Conservation (phyloP, 2,888 invertebrate genomes). For the Andrena praecox region DNA sequence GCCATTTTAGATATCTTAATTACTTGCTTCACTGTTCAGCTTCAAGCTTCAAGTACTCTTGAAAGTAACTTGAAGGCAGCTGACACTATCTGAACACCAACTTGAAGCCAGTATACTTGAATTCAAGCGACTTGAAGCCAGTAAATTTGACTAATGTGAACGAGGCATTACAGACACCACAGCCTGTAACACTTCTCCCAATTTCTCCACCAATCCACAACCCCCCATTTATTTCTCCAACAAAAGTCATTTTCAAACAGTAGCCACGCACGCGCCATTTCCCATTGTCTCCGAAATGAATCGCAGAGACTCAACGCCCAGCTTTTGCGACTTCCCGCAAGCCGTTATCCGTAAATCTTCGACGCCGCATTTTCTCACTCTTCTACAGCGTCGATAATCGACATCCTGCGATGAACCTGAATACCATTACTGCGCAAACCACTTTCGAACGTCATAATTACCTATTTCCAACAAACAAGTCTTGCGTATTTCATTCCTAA, state of each 20-base stretch:
- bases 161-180: neutral
- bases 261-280: neutral
- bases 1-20: too few species aligned
- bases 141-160: too few species aligned
- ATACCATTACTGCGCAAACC: conserved; percentile 13
- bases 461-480: neutral
- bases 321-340: neutral
- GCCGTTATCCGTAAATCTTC: conserved; percentile 42
- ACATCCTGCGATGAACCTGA: conserved; percentile 42
- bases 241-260: neutral
- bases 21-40: too few species aligned
- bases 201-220: neutral
- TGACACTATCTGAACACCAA: too few species aligned
- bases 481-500: too few species aligned
- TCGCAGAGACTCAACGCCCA: neutral
- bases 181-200: conserved; percentile 7
- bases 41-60: too few species aligned
- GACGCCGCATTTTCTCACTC: conserved; percentile 1
- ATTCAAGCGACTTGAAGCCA: too few species aligned
- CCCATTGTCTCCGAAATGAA: conserved; percentile 37
- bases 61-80: too few species aligned
- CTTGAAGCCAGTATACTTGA: too few species aligned
- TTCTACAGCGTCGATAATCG: conserved; percentile 18
- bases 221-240: neutral
- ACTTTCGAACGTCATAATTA: conserved; percentile 27